Conservation (phyloP, 2,888 invertebrate genomes). For the Lasioglossum malachurum region DNA sequence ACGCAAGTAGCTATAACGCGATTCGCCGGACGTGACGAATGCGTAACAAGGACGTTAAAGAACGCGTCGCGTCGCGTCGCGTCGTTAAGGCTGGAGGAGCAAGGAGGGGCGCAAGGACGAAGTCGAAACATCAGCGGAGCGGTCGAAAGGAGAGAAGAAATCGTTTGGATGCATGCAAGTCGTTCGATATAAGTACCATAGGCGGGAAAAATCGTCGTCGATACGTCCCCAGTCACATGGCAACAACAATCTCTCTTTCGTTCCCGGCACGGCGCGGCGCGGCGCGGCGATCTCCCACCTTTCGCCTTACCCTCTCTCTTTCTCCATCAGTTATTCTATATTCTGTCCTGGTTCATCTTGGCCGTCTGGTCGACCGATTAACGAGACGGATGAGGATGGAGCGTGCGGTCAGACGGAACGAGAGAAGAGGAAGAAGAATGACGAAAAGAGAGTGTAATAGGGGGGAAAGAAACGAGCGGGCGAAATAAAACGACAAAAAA, state of each 20-base stretch:
- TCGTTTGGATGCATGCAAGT: too few relatives aligned
- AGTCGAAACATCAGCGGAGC: too few relatives aligned
- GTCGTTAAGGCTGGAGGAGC: too few relatives aligned
- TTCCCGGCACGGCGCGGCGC: slow-evolving; percentile 7
- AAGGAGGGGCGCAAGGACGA: too few relatives aligned
- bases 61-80: too few relatives aligned
- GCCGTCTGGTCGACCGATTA: slow-evolving; percentile 35
- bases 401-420: slow-evolving; percentile 28
- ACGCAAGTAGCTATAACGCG: too few relatives aligned
- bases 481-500: slow-evolving; percentile 13
- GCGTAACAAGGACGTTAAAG: too few relatives aligned
- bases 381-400: slow-evolving; percentile 40
- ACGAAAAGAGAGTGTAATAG: slow-evolving; percentile 28
- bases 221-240: slow-evolving; percentile 65
- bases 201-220: too few relatives aligned
- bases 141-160: too few relatives aligned
- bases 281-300: slow-evolving; percentile 52
- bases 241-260: slow-evolving; percentile 69
- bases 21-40: too few relatives aligned
- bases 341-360: slow-evolving; percentile 61
- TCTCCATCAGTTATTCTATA: slow-evolving; percentile 66
- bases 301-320: slow-evolving; percentile 39
- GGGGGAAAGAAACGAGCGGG: not conserved
- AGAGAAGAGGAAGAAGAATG: slow-evolving; percentile 24
- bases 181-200: too few relatives aligned